Percentiles rank a stretch among this genome's conserved stretches.
Evolutionary conservation across 2,888 invertebrate species (phyloP).

Genomic region (Thumatha senex): DNA sequence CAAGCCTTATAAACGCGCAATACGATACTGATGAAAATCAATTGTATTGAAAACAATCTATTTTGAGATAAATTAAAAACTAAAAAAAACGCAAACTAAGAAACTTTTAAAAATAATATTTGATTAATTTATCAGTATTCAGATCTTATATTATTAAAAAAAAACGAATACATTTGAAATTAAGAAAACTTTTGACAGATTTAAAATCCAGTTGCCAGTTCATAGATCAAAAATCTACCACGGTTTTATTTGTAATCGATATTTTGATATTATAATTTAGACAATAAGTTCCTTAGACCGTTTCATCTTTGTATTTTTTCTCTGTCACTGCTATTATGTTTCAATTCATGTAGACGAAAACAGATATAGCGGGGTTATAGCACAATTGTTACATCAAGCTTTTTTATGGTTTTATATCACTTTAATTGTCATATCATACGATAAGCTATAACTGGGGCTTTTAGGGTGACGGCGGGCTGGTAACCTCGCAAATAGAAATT

Average conservation of each 20-base stretch:
- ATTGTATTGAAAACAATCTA: neutral
- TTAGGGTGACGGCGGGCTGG: neutral
- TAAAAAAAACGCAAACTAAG: neutral
- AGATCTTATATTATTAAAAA: neutral
- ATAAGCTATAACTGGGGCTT: neutral
- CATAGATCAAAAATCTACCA: neutral
- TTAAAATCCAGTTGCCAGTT: neutral
- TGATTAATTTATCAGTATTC: no score
- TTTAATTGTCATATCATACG: neutral
- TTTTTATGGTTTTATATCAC: neutral
- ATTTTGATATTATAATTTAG: neutral
- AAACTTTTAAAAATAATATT: neutral
- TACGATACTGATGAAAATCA: conserved; percentile 18
- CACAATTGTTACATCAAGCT: neutral
- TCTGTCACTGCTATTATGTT: neutral
- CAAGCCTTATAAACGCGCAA: conserved; percentile 28
- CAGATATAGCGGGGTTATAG: neutral
- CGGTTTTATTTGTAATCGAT: neutral
- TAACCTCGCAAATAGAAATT: no score
- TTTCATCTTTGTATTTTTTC: neutral
- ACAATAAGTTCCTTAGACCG: neutral
- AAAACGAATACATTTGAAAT: neutral
- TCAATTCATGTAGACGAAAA: neutral
- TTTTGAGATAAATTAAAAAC: neutral
- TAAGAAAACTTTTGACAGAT: neutral